phyloP scores from a whole-genome alignment of 1,140 invertebrate genomes.

The Hylaeus anthracinus region DNA sequence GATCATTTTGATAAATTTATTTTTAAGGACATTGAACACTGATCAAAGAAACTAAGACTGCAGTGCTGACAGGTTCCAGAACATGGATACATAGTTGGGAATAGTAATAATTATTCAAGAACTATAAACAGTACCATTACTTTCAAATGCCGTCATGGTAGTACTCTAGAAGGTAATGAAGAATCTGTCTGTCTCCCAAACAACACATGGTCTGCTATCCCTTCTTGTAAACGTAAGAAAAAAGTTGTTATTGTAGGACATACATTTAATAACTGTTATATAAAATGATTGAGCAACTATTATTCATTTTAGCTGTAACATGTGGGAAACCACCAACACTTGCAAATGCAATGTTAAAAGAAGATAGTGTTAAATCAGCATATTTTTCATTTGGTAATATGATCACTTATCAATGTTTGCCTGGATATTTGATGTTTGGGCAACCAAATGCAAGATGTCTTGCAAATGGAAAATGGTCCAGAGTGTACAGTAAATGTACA shows the following conservation, averaged over 20 bases:
- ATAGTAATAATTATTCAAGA: slow-evolving; percentile 51
- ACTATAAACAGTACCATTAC: slow-evolving; percentile 63
- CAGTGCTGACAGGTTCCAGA: slow-evolving; percentile 61
- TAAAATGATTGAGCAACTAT: slow-evolving; percentile 14
- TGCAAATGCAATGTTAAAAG: slow-evolving; percentile 56
- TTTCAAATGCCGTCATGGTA: slow-evolving; percentile 79
- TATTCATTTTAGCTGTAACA: slow-evolving; percentile 66
- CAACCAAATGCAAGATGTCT: slow-evolving; percentile 80
- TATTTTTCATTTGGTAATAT: slow-evolving; percentile 77
- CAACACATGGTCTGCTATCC: slow-evolving; percentile 78
- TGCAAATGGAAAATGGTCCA: slow-evolving; percentile 81
- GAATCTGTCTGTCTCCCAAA: slow-evolving; percentile 75
- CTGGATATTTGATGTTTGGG: slow-evolving; percentile 80
- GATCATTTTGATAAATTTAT: background rate
- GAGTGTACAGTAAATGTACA: slow-evolving; percentile 81
- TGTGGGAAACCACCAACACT: slow-evolving; percentile 71
- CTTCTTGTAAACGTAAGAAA: slow-evolving; percentile 75
- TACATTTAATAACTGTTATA: background rate
- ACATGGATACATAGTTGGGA: slow-evolving; percentile 73
- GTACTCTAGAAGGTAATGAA: slow-evolving; percentile 71
- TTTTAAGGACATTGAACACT: background rate
- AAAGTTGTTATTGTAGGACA: background rate
- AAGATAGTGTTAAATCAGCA: slow-evolving; percentile 41
- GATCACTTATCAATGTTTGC: slow-evolving; percentile 78
- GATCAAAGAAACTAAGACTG: background rate